Percentiles rank a stretch among this genome's conserved stretches.
Evolutionary conservation across 2,113 vertebrate genomes (phyloP).

Genomic region (Sapayoa aenigma): DNA sequence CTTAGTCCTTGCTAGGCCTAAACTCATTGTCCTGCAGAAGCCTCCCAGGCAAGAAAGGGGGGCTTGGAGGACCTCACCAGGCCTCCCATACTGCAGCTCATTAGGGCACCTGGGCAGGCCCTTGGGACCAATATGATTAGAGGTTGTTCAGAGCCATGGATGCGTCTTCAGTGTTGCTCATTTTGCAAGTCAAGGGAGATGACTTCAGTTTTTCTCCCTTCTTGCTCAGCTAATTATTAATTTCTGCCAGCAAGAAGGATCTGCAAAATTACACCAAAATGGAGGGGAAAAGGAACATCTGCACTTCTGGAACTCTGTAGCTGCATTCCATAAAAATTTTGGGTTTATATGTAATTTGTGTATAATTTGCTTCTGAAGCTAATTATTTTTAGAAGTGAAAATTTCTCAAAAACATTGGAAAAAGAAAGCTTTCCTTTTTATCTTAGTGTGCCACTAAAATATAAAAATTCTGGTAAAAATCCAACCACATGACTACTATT

Average conservation of each 20-base stretch:
- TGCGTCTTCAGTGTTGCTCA: background rate
- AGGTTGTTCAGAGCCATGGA: background rate
- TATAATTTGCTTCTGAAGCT: background rate
- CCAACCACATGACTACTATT: background rate
- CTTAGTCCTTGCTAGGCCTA: background rate
- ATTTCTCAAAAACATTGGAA: background rate
- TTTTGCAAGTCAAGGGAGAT: background rate
- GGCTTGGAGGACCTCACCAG: background rate
- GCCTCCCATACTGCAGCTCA: rapidly evolving
- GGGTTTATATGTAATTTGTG: background rate
- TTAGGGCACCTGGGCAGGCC: background rate
- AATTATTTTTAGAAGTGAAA: background rate
- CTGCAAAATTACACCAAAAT: background rate
- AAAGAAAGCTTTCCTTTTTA: background rate
- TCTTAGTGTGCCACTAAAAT: background rate
- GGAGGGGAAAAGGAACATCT: background rate
- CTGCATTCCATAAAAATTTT: background rate
- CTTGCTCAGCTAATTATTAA: background rate
- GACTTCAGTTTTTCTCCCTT: background rate
- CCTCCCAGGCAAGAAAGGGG: background rate
- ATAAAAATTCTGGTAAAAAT: background rate
- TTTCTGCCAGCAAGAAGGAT: background rate
- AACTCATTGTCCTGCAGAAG: background rate
- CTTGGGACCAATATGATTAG: background rate
- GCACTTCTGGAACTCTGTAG: background rate